Evolutionary conservation across 2,797 vertebrate species (phyloP), one percentile per base, ranked within the genome.

Genomic region (Peromyscus melanophrys): DNA sequence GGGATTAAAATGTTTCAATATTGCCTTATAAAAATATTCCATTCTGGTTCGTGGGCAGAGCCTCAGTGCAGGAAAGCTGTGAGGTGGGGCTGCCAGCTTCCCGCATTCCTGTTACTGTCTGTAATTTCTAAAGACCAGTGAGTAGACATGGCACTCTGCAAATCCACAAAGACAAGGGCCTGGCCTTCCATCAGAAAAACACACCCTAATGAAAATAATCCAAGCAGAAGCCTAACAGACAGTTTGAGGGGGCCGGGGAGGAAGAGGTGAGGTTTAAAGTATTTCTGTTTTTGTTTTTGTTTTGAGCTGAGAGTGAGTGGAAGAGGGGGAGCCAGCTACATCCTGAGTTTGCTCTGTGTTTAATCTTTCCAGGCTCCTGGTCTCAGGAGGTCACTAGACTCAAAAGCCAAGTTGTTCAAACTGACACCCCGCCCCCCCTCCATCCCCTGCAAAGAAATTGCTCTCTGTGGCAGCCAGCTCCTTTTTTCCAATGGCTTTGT

Each of bases 401-500:
- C 82, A 95, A 95, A 97, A 97, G 94, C 92, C 83, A 97, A 97
- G 77, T 91, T 97, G 83, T 95, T 97, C 86, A 94, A 61, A 83
- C 46, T 88, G 92, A 87, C 63, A 86, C 31, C 43, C 31, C 31
- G 13, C 40, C 52, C 52, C 52, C 13, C 52, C 52, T 52, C 34
- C 40, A 10, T 34, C 16, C 27, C 71, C 40, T 34, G 61, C 21
- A 57, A 96, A 97, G 96, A 94, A 92, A 90, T 55, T 37, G 52
- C 88, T 93, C 94, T 97, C 75, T 90, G 19, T 87, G 67, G 77
- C 89, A 96, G 97, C 96, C 95, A 91, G 97, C 89, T 82, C 89
- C 97, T 95, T 96, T 97, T 98, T 97, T 98, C 97, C 91, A 82
- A 86, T 89, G 97, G 97, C 1, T 98, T 98, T 98, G 96, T 92